phyloP scores from a whole-genome alignment of 2,888 invertebrate species.

The Trichopria drosophilae region DNA sequence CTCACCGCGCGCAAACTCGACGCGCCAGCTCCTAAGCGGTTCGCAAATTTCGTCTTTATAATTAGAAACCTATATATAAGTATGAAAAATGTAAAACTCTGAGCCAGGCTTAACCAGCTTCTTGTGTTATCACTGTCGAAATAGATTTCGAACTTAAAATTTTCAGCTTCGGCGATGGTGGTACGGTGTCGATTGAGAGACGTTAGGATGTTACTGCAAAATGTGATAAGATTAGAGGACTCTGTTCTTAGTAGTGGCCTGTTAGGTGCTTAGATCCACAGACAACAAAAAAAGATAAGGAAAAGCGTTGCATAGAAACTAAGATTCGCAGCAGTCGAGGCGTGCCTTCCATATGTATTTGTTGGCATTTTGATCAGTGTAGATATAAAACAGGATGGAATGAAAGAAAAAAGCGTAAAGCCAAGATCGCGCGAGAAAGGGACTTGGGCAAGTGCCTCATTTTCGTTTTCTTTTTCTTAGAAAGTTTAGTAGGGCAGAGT shows the following conservation, averaged over 20 bases:
- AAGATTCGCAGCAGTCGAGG: constrained; percentile 57
- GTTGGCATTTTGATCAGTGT: constrained; percentile 55
- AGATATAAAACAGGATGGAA: constrained; percentile 38
- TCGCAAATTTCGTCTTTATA: neutral
- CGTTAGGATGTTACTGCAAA: constrained; percentile 44
- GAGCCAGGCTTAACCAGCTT: constrained; percentile 26
- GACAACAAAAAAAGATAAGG: constrained; percentile 37
- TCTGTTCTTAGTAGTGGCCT: constrained; percentile 58
- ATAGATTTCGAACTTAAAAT: no score
- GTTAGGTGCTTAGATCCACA: constrained; percentile 54
- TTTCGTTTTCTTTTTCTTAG: constrained; percentile 48
- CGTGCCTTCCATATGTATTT: constrained; percentile 58
- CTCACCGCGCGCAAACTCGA: no score
- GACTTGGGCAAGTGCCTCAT: constrained; percentile 54
- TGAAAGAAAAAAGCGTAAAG: constrained; percentile 10
- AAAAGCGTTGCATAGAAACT: constrained; percentile 42
- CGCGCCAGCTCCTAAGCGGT: no score
- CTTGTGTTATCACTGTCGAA: constrained; percentile 15
- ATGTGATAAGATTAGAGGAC: constrained; percentile 55
- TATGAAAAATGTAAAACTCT: constrained; percentile 11
- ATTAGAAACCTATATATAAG: constrained; percentile 16
- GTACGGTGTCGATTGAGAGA: constrained; percentile 31
- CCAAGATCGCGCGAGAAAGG: constrained; percentile 30
- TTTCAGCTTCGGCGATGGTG: constrained; percentile 25
- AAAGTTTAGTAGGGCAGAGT: constrained; percentile 34